A percentile compares a stretch with the other conserved stretches of the same genome.
Conservation (phyloP, 2,113 vertebrate genomes). For the Muntiacus reevesi region DNA sequence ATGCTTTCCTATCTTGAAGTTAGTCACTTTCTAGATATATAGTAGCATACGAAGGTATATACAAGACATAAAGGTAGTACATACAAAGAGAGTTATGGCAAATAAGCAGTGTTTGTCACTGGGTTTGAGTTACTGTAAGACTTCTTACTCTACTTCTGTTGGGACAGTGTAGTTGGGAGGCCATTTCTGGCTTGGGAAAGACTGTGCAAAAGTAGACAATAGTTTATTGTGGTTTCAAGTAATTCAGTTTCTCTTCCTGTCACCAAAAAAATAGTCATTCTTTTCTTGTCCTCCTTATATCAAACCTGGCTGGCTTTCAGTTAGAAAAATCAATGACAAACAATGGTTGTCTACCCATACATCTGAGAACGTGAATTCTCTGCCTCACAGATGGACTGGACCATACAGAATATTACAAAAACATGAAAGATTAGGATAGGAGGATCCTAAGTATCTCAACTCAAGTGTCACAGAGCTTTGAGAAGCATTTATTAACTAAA, state of each 20-base stretch:
- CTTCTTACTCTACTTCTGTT: not conserved
- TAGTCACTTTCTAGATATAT: not conserved
- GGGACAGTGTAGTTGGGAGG: not conserved
- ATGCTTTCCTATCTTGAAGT: not conserved
- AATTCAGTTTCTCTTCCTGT: not conserved
- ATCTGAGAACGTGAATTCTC: not conserved
- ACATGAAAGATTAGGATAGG: not conserved
- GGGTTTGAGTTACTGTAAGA: conserved; percentile 11
- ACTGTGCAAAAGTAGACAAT: not conserved
- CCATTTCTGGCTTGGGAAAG: not conserved
- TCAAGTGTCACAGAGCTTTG: not conserved
- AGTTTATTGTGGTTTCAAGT: not conserved
- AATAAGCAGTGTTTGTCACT: not conserved
- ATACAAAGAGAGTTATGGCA: not conserved
- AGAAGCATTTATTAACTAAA: conserved; percentile 14
- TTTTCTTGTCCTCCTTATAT: not conserved
- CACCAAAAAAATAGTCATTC: not conserved
- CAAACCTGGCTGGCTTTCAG: not conserved
- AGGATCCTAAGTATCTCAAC: not conserved
- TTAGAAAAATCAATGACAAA: conserved; percentile 14
- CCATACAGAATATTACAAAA: not conserved
- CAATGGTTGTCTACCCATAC: not conserved
- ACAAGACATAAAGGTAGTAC: not conserved
- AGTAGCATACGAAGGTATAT: not conserved
- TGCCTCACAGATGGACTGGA: not conserved